Percentiles rank a stretch among this genome's conserved stretches.
These are phyloP conservation scores for Haliaeetus leucogaster DNA, from an alignment of 2,113 vertebrate genomes.

Conservation along the genomic window DNA sequence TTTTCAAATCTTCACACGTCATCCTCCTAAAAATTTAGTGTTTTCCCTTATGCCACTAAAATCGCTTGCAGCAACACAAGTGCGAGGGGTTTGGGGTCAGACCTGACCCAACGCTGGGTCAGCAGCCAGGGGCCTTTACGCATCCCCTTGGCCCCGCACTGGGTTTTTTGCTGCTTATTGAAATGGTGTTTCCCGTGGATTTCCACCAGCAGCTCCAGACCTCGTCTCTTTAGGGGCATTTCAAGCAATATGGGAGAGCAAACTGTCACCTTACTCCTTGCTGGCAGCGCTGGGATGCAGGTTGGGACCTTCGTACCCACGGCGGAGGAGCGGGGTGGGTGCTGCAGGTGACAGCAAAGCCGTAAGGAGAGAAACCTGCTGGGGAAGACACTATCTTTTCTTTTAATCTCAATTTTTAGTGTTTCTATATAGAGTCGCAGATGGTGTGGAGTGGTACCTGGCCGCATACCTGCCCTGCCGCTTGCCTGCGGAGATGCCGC, in stretches of 20 bases:
- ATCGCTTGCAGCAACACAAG: background rate
- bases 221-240: background rate
- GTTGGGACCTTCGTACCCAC: rapidly evolving
- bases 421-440: background rate
- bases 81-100: background rate
- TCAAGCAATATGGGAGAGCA: background rate
- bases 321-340: background rate
- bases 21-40: background rate
- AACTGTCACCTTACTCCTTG: background rate
- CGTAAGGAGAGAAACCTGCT: background rate
- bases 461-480: rapidly evolving
- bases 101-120: background rate
- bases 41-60: background rate
- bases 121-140: background rate
- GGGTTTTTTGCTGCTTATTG: background rate
- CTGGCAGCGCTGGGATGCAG: background rate
- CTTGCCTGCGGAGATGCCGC: rapidly evolving
- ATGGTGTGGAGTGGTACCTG: rapidly evolving
- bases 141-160: background rate
- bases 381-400: background rate
- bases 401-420: background rate
- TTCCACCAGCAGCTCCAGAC: background rate
- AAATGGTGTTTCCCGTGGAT: background rate
- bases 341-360: background rate
- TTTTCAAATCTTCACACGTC: background rate